phyloP scores from a whole-genome alignment of 2,888 invertebrate genomes.

The Melanargia galathea region DNA sequence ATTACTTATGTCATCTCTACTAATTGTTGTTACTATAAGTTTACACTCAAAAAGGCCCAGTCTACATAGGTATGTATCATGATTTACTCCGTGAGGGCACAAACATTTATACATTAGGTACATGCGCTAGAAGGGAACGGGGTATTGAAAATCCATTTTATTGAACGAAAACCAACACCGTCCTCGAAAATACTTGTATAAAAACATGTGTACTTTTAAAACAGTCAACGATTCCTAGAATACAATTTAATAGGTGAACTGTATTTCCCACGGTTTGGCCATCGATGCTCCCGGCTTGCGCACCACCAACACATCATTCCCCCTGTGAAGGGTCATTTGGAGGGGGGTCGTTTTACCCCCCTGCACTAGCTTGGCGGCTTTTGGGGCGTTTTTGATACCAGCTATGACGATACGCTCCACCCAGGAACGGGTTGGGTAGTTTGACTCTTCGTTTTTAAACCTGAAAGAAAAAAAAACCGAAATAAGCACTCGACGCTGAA shows the following conservation, averaged over 20 bases:
- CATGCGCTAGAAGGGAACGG: too few relatives aligned
- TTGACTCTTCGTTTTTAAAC: constrained; percentile 84
- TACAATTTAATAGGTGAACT: constrained; percentile 65
- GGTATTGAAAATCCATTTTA: too few relatives aligned
- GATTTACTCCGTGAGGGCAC: too few relatives aligned
- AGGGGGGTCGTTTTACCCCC: constrained; percentile 83
- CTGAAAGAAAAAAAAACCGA: constrained; percentile 44
- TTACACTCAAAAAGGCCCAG: too few relatives aligned
- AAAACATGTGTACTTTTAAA: background rate
- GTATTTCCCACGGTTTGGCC: constrained; percentile 89
- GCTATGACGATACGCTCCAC: constrained; percentile 93
- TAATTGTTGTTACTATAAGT: too few relatives aligned
- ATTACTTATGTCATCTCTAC: too few relatives aligned
- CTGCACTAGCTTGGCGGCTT: constrained; percentile 82
- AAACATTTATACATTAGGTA: too few relatives aligned
- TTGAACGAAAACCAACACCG: too few relatives aligned
- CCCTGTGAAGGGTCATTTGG: constrained; percentile 85
- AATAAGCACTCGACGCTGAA: too few relatives aligned
- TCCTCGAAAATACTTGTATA: too few relatives aligned
- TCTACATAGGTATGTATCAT: too few relatives aligned
- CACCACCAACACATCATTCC: constrained; percentile 87
- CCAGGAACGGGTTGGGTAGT: constrained; percentile 91
- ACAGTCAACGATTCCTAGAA: constrained; percentile 4
- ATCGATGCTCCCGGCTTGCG: constrained; percentile 94
- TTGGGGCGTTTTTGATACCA: constrained; percentile 87